Evolutionary conservation across 2,113 vertebrate species (phyloP).

Genomic region (Prochilodus magdalenae): DNA sequence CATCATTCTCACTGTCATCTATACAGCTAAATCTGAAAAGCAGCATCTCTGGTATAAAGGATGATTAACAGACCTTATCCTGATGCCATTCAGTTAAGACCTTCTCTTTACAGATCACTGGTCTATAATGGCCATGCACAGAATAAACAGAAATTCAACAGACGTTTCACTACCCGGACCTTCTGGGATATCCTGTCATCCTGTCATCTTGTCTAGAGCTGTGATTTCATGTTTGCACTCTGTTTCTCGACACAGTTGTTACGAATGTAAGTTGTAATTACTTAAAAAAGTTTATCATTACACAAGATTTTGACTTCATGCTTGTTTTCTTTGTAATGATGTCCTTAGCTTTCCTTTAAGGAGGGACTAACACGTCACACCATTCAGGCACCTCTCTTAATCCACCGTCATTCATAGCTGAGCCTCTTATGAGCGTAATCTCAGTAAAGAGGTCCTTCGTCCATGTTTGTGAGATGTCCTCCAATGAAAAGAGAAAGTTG

Average conservation of each 20-base stretch:
- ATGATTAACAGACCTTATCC: not conserved
- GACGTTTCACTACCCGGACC: not conserved
- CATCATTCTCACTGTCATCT: no score
- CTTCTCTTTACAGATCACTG: slow-evolving; percentile 14
- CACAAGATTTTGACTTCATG: not conserved
- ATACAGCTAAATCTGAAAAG: no score
- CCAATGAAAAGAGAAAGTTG: slow-evolving; percentile 10
- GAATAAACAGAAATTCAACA: not conserved
- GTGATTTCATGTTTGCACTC: not conserved
- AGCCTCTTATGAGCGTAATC: slow-evolving; percentile 36
- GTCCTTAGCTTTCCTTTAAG: not conserved
- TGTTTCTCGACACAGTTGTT: not conserved
- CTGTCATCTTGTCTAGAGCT: not conserved
- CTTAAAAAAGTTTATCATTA: not conserved
- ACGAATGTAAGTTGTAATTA: not conserved
- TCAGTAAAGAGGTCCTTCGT: not conserved
- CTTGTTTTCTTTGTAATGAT: not conserved
- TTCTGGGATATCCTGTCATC: no score
- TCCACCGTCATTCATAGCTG: slow-evolving; percentile 16
- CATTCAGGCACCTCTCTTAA: slow-evolving; percentile 11
- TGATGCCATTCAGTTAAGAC: not conserved
- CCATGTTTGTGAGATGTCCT: not conserved
- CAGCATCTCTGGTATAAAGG: no score
- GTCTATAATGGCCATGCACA: not conserved
- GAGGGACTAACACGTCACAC: not conserved